phyloP scores from a whole-genome alignment of 2,888 invertebrate species.

The Sicus ferrugineus region DNA sequence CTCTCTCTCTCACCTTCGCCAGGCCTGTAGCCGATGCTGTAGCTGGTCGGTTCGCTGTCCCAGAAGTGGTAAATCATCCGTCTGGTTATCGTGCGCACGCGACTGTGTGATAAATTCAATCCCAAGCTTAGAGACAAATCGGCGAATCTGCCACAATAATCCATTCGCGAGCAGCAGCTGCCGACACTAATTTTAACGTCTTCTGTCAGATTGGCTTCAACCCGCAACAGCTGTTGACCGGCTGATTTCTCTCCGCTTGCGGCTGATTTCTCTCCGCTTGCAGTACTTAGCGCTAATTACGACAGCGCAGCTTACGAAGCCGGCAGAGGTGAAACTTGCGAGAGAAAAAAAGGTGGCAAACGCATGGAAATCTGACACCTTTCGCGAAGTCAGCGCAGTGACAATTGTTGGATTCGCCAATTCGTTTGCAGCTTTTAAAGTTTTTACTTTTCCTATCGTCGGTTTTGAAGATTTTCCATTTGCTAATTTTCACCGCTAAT shows the following conservation, averaged over 20 bases:
- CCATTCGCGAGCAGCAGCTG: slow-evolving; percentile 39
- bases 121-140: slow-evolving; percentile 42
- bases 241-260: background rate
- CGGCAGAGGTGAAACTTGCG: background rate
- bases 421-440: too few relatives aligned
- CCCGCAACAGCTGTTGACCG: background rate
- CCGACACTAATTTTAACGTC: background rate
- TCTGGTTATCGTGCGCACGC: slow-evolving; percentile 38
- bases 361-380: slow-evolving; percentile 23
- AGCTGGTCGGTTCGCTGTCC: slow-evolving; percentile 45
- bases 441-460: background rate
- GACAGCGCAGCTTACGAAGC: background rate
- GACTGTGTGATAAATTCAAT: slow-evolving; percentile 42
- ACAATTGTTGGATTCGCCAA: background rate
- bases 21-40: slow-evolving; percentile 39
- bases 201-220: background rate
- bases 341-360: slow-evolving; percentile 21
- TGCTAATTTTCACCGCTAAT: too few relatives aligned
- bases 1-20: background rate
- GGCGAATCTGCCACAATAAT: slow-evolving; percentile 44
- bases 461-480: background rate
- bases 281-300: slow-evolving; percentile 8
- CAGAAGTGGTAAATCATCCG: slow-evolving; percentile 46
- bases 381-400: background rate
- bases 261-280: background rate